Evolutionary conservation across 1,140 invertebrate species (phyloP).

Genomic region (Bombus impatiens): DNA sequence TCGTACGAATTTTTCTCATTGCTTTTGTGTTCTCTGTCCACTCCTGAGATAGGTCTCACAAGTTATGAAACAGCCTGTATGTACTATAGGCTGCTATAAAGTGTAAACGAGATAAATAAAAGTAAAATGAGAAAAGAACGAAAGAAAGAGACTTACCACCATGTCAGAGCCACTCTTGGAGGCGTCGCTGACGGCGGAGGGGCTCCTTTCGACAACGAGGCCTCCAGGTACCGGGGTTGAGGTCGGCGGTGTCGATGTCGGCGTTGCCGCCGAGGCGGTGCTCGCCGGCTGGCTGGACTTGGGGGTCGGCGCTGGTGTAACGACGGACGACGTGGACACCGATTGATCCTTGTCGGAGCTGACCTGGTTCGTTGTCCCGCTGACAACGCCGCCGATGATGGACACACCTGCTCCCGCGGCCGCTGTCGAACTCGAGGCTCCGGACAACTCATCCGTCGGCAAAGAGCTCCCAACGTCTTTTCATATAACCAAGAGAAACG

Average conservation of each 20-base stretch:
- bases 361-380: constrained; percentile 59
- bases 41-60: too few relatives aligned
- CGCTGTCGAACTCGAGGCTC: constrained; percentile 76
- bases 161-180: constrained; percentile 89
- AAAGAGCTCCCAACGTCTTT: constrained; percentile 78
- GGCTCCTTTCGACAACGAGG: constrained; percentile 84
- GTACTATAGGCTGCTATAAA: neutral
- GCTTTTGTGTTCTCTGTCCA: too few relatives aligned
- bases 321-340: constrained; percentile 68
- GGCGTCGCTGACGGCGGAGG: constrained; percentile 88
- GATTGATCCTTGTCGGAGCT: constrained; percentile 69
- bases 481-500: neutral
- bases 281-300: constrained; percentile 67
- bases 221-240: constrained; percentile 72
- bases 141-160: constrained; percentile 83
- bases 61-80: too few relatives aligned
- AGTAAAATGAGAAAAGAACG: constrained; percentile 15
- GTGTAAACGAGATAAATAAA: constrained; percentile 5
- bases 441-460: constrained; percentile 81
- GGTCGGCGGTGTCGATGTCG: constrained; percentile 66
- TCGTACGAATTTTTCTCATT: too few relatives aligned
- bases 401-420: constrained; percentile 75
- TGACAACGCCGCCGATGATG: constrained; percentile 69
- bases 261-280: constrained; percentile 60
- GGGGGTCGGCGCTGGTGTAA: constrained; percentile 63